Percentiles rank a stretch among this genome's conserved stretches.
Conservation (phyloP, 2,888 invertebrate species). For the Therioaphis trifolii region DNA sequence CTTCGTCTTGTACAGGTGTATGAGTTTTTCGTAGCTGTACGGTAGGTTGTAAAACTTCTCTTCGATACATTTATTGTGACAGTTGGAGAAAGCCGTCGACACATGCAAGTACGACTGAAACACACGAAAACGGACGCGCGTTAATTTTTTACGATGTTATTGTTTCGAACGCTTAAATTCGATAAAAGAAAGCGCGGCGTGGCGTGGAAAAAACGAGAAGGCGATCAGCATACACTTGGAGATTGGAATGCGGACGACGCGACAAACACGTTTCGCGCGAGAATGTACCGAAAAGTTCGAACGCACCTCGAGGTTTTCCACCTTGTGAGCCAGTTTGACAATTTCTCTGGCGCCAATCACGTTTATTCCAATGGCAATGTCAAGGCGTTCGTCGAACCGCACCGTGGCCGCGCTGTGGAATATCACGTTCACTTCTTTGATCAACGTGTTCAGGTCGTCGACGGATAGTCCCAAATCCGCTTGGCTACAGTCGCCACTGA, state of each 20-base stretch:
- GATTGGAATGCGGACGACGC: not conserved
- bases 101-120: constrained; percentile 65
- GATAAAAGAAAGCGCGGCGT: not conserved
- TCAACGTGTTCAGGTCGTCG: constrained; percentile 62
- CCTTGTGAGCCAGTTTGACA: constrained; percentile 63
- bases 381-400: constrained; percentile 65
- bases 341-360: constrained; percentile 64
- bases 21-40: constrained; percentile 63
- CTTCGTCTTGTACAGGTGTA: constrained; percentile 64
- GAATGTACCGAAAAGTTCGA: not conserved
- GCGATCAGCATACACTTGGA: too few relatives aligned
- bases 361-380: constrained; percentile 64
- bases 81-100: constrained; percentile 66
- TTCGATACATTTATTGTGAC: constrained; percentile 62
- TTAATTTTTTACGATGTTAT: not conserved
- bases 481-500: constrained; percentile 65
- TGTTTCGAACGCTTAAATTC: not conserved
- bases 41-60: constrained; percentile 65
- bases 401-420: constrained; percentile 66
- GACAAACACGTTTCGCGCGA: not conserved
- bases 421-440: constrained; percentile 65
- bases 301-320: constrained; percentile 64
- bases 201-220: not conserved
- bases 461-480: constrained; percentile 65
- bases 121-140: constrained; percentile 3